Evolutionary conservation across 2,113 vertebrate genomes (phyloP).

Genomic region (Trematocara stigmaticum): DNA sequence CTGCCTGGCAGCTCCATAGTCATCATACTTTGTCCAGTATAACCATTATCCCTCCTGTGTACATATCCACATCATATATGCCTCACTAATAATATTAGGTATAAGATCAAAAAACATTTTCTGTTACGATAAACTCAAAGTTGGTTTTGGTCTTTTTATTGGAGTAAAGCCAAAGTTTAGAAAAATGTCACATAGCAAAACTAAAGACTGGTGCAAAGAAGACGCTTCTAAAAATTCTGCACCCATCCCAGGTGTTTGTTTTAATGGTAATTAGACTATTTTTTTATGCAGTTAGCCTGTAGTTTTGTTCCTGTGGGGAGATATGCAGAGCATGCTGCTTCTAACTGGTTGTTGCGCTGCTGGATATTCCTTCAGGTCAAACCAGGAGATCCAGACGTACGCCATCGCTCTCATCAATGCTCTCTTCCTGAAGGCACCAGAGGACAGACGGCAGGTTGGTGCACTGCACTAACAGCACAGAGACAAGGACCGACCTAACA

Average conservation of each 20-base stretch:
- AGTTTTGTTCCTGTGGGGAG: neutral
- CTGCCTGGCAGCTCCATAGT: neutral
- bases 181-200: neutral
- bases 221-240: neutral
- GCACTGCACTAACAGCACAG: neutral
- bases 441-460: constrained; percentile 95
- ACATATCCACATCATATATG: neutral
- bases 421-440: constrained; percentile 96
- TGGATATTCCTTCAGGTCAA: constrained; percentile 81
- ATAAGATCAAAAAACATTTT: neutral
- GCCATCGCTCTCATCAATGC: constrained; percentile 98
- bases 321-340: constrained; percentile 63
- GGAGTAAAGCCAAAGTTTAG: neutral
- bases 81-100: neutral
- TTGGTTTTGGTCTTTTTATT: constrained; percentile 6
- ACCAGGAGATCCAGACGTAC: constrained; percentile 99
- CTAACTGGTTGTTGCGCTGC: constrained; percentile 66
- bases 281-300: neutral
- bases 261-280: neutral
- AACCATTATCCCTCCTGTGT: neutral
- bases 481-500: neutral
- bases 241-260: neutral
- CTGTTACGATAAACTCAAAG: neutral
- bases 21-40: neutral
- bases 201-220: neutral